Evolutionary conservation across 1,140 invertebrate genomes (phyloP), one percentile per base, ranked within the genome.

Genomic region (Lordiphosa clarofinis): DNA sequence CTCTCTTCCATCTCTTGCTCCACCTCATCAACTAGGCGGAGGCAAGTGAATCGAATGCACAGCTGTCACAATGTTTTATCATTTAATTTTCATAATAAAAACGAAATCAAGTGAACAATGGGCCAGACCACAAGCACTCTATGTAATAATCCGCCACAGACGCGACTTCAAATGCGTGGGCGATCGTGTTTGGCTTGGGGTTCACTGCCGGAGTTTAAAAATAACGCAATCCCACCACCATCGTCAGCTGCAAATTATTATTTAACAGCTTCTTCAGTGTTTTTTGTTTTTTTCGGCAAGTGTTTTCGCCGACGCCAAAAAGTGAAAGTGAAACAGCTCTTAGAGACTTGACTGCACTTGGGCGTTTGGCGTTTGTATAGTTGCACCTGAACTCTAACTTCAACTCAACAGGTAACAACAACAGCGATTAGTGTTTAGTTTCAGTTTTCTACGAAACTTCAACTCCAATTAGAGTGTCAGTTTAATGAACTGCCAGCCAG

Each of bases 11-110:
- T 8, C 28, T 31, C 28, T 31, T 24, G 21, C 21, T 31, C 28
- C 28, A 8, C 28, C 28, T 31, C 28, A 31, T 31, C 28, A 31
- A 31, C 28, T 31, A 31, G 28, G 28, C 28, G 28, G 28, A 31
- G 28, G 43, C 44, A 19, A 38, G 31, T 44, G 55, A 39, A 58
- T 33, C 59, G 55, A 70, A 69, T 60, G 76, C 75, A 61, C 71
- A 78, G 78, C 79, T 82, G 78, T 84, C 78, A 82, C 73, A 82
- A 82, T 78, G 78, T 86, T 82, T 82, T 82, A 82, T 78, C 81
- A 84, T 84, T 84, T 86, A 84, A 86, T 84, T 84, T 86, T 76
- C 73, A 86, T 69, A 73, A 86, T 86, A 73, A 84, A 73, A 78
- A 86, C 70, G 75, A 73, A 84, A 78, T 74, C 73, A 84, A 78